These are phyloP conservation scores for Bombus impatiens DNA, from an alignment of 1,140 invertebrate genomes.

Conservation along the genomic window DNA sequence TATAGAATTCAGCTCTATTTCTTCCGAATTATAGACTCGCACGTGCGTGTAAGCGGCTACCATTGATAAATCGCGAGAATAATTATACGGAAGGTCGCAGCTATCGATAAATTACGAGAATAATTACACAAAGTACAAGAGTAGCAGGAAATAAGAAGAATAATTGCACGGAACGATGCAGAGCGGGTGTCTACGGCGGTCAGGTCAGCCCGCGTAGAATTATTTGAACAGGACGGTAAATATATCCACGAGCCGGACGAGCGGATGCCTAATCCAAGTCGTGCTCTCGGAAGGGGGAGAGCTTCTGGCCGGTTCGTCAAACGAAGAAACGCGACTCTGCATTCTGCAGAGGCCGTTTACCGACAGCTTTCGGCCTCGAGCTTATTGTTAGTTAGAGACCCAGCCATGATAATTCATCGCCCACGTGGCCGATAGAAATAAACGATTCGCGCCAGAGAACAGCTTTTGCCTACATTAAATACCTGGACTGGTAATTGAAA, in stretches of 20 bases:
- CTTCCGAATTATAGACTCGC: too few species aligned
- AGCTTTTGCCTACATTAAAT: not conserved
- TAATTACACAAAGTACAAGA: not conserved
- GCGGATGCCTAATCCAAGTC: slow-evolving; percentile 40
- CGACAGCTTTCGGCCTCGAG: slow-evolving; percentile 47
- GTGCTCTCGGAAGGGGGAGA: slow-evolving; percentile 17
- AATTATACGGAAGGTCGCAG: not conserved
- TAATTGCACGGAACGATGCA: not conserved
- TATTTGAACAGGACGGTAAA: slow-evolving; percentile 65
- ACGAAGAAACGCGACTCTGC: slow-evolving; percentile 56
- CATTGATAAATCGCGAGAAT: not conserved
- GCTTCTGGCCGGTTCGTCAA: slow-evolving; percentile 17
- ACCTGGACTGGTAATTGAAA: not conserved
- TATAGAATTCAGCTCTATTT: too few species aligned
- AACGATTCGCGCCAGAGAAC: not conserved
- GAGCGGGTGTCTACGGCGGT: slow-evolving; percentile 1
- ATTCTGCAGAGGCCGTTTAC: slow-evolving; percentile 75
- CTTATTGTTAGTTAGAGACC: not conserved
- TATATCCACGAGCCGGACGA: slow-evolving; percentile 60
- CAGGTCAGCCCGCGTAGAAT: slow-evolving; percentile 41
- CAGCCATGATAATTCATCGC: slow-evolving; percentile 1
- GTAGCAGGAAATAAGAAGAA: not conserved
- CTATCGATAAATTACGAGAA: not conserved
- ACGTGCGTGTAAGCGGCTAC: too few species aligned
- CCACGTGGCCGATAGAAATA: slow-evolving; percentile 31